A percentile compares a stretch with the other conserved stretches of the same genome.
These are phyloP conservation scores for Phyllotis vaccarum DNA, from an alignment of 2,797 vertebrate species.

Conservation along the genomic window DNA sequence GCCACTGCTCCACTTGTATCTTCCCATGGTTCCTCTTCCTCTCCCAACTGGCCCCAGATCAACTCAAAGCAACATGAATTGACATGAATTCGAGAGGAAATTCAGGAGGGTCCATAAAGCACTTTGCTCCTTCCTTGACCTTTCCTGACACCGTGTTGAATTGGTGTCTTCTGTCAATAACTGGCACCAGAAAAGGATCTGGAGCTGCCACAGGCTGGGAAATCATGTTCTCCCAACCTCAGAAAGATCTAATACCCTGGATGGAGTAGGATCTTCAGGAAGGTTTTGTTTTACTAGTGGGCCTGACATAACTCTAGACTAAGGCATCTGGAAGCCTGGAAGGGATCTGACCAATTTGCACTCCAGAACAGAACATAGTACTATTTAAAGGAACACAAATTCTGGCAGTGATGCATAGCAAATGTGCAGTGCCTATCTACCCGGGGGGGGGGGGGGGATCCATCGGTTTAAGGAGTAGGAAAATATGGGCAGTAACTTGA, in stretches of 20 bases:
- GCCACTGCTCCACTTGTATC: neutral
- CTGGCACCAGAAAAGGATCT: neutral
- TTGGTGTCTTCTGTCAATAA: conserved; percentile 10
- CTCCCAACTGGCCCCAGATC: neutral
- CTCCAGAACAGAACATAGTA: conserved; percentile 1
- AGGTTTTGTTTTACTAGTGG: neutral
- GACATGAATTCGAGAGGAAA: conserved; percentile 50
- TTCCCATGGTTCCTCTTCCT: neutral
- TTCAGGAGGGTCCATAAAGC: conserved; percentile 1
- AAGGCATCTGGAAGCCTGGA: neutral
- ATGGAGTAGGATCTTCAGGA: neutral
- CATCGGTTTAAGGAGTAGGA: conserved; percentile 10
- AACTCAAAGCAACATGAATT: neutral
- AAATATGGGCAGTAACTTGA: neutral
- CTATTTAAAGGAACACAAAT: conserved; percentile 58
- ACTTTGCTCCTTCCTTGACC: conserved; percentile 19
- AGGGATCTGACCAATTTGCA: neutral
- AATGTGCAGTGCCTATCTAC: neutral
- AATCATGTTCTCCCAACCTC: neutral
- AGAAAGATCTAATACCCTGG: neutral
- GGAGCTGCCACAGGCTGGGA: neutral
- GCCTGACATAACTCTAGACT: neutral
- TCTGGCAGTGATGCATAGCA: neutral
- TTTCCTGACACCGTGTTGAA: neutral
- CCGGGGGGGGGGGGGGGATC: conserved; percentile 37